Evolutionary conservation across 2,113 vertebrate species (phyloP).

Genomic region (Tragelaphus buxtoni): DNA sequence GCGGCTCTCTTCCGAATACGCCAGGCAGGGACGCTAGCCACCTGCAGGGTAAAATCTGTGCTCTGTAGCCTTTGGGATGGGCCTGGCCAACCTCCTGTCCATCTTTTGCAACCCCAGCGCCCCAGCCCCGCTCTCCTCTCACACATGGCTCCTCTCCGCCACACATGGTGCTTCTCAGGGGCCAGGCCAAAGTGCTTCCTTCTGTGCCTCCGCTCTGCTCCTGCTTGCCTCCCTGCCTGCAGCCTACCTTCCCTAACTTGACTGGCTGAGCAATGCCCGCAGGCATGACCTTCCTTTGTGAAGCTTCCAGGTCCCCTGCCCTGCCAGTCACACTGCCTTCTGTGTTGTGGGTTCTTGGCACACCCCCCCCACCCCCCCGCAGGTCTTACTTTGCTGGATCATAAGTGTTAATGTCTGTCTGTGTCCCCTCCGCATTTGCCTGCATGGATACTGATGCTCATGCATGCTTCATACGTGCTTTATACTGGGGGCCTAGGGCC

Average conservation of each 20-base stretch:
- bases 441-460: background rate
- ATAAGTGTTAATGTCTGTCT: background rate
- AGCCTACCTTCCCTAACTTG: background rate
- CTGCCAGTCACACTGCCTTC: background rate
- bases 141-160: background rate
- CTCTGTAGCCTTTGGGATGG: background rate
- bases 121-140: background rate
- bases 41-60: background rate
- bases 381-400: background rate
- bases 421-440: background rate
- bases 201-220: background rate
- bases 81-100: background rate
- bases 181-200: fast-evolving
- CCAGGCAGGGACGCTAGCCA: background rate
- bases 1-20: background rate
- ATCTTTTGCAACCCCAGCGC: background rate
- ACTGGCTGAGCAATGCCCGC: background rate
- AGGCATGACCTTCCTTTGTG: background rate
- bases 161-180: fast-evolving
- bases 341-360: background rate
- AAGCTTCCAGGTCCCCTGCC: background rate
- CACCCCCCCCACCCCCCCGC: background rate
- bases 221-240: background rate
- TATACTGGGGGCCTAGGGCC: background rate
- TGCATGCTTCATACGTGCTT: background rate